A percentile compares a stretch with the other conserved stretches of the same genome.
Evolutionary conservation across 1,140 invertebrate species (phyloP).

Genomic region (Dryas iulia): DNA sequence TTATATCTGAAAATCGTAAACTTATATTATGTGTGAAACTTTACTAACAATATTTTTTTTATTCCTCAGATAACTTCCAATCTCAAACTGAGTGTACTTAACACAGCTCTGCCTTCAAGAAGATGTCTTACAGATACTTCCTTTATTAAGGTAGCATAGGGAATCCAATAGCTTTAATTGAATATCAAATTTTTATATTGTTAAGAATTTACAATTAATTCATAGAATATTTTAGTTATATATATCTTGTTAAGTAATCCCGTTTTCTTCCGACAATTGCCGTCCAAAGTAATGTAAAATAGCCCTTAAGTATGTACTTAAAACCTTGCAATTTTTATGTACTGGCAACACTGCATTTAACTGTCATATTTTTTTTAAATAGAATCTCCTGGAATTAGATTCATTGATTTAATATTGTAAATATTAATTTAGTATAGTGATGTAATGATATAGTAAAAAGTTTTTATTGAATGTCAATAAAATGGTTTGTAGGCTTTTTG

Average conservation of each 20-base stretch:
- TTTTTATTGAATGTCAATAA: neutral
- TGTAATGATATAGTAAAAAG: too few relatives aligned
- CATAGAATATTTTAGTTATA: neutral
- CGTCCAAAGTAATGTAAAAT: conserved; percentile 11
- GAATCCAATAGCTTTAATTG: conserved; percentile 44
- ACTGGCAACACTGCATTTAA: neutral
- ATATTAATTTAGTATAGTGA: neutral
- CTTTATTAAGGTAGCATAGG: conserved; percentile 10
- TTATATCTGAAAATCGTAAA: too few relatives aligned
- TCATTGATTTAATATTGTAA: neutral
- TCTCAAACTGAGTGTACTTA: conserved; percentile 13
- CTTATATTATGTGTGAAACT: too few relatives aligned
- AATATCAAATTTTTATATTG: conserved; percentile 37
- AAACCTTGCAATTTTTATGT: neutral
- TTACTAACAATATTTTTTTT: too few relatives aligned
- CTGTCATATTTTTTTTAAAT: neutral
- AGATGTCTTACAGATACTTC: conserved; percentile 17
- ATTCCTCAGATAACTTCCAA: neutral
- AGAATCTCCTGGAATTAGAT: neutral
- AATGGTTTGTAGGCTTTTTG: neutral
- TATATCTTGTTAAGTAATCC: neutral
- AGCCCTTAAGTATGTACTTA: neutral
- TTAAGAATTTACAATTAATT: conserved; percentile 4
- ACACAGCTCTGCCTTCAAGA: conserved; percentile 5
- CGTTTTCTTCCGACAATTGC: conserved; percentile 11